Conservation (phyloP, 2,888 invertebrate species). For the Xylocampa areola region DNA sequence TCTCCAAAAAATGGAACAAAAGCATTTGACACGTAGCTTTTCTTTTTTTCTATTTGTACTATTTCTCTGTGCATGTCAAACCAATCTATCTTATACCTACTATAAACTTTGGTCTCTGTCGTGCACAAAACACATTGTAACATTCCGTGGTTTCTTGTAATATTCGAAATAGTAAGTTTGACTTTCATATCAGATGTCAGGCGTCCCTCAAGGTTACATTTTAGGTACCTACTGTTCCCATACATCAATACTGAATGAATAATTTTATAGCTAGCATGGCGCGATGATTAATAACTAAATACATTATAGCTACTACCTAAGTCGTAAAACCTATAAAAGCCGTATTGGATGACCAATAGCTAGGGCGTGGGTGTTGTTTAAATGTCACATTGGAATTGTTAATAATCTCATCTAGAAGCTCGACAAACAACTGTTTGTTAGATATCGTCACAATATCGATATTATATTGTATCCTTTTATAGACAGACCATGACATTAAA, state of each 20-base stretch:
- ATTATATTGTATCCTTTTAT: conserved; percentile 30
- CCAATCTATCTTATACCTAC: no score
- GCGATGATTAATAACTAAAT: conserved; percentile 14
- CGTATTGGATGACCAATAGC: conserved; percentile 24
- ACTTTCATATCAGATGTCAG: neutral
- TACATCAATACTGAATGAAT: neutral
- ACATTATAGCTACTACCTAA: neutral
- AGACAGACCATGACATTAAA: conserved; percentile 41
- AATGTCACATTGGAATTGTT: conserved; percentile 36
- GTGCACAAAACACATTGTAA: no score
- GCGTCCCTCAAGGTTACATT: conserved; percentile 7
- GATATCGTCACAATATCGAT: conserved; percentile 22
- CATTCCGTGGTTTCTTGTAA: no score
- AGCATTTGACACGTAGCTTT: no score
- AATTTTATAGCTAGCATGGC: neutral
- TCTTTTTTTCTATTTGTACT: no score
- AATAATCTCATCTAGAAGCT: conserved; percentile 11
- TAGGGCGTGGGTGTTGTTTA: conserved; percentile 33
- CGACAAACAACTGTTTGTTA: conserved; percentile 26
- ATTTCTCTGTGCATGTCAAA: no score
- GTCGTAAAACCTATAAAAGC: conserved; percentile 24
- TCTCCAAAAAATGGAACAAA: no score
- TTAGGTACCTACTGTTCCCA: neutral
- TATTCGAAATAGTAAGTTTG: no score
- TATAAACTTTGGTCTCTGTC: no score